phyloP scores from a whole-genome alignment of 2,797 vertebrate species.

The Poeciliopsis infans region DNA sequence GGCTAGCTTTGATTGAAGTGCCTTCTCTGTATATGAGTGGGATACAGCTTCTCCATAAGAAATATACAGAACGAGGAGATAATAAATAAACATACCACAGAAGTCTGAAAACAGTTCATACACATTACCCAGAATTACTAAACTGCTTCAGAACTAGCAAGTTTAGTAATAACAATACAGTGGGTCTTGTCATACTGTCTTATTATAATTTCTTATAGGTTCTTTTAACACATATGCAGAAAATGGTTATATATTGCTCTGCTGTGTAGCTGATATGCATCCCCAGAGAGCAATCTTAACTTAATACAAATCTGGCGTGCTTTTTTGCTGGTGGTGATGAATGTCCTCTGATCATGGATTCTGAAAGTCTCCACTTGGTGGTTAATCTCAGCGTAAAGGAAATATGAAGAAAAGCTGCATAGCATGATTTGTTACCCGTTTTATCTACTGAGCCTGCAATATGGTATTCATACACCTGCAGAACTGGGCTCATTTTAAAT shows the following conservation, averaged over 20 bases:
- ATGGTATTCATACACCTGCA: constrained; percentile 47
- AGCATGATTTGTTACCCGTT: constrained; percentile 50
- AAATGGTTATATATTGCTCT: constrained; percentile 36
- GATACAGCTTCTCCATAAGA: constrained; percentile 33
- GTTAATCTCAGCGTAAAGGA: constrained; percentile 44
- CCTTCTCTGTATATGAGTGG: constrained; percentile 43
- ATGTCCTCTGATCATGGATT: constrained; percentile 46
- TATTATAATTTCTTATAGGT: constrained; percentile 75
- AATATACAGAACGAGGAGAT: constrained; percentile 17
- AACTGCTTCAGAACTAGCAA: constrained; percentile 64
- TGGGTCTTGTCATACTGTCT: constrained; percentile 58
- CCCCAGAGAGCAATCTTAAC: constrained; percentile 41
- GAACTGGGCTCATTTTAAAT: constrained; percentile 51
- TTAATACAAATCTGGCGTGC: constrained; percentile 43
- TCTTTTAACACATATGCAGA: constrained; percentile 56
- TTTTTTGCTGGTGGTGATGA: constrained; percentile 50
- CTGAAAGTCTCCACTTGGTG: constrained; percentile 47
- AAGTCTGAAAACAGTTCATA: constrained; percentile 71
- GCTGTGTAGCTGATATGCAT: constrained; percentile 21
- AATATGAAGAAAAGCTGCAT: constrained; percentile 40
- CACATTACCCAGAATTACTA: constrained; percentile 76
- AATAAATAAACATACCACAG: constrained; percentile 67
- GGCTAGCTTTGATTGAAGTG: constrained; percentile 57
- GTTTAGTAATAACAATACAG: constrained; percentile 59
- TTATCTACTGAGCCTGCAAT: constrained; percentile 25